Evolutionary conservation across 2,888 invertebrate species (phyloP), one percentile per base, ranked within the genome.

Genomic region (Plemyria rubiginata): DNA sequence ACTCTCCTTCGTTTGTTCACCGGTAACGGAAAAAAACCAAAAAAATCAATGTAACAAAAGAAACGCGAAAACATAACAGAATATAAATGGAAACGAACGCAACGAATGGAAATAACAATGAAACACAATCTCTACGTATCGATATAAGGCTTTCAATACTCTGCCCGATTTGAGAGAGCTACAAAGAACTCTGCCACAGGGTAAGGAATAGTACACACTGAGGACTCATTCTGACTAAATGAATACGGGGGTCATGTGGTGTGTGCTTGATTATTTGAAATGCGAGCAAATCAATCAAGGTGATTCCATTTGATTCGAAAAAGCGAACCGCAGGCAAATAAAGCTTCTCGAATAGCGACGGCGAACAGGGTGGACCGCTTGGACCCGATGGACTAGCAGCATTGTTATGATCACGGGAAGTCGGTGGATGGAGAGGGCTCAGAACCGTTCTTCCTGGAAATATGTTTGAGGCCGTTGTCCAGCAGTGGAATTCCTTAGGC

Each of bases 91-190:
- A 28, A 40, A 54, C 52, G 58, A 52, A 57, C 52, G 60, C 65
- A 69, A 61, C 65, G 69, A 59, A 61, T 54, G 57, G 49, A 68
- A 66, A 67, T 63, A 69, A 66, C 69, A 61, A 65, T 61, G 59
- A 58, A 65, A 69, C 60, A 60, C 65, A 61, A 69, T 65, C 61
- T 59, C 29, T 29, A 16, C 52, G 46, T 54, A 60, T 54, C 59
- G 53, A 54, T 53, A 41, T 29, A 46, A 45, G 46, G 53, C 49
- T 40, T 49, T 60, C 48, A 28, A 49, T 54, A 49, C 53, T 60
- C 52, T n/a, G 38, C 46, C 41, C 48, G 53, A 53, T 60, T 53
- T 32, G 41, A 28, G 58, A 59, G 62, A 51, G 50, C 59, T 62
- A 62, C 66, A 66, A 66, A 70, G 64, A 65, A 22, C 46, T 36